Evolutionary conservation across 92 coral and sea anemone genomes (phyloP).

Genomic region (Porites divaricata): DNA sequence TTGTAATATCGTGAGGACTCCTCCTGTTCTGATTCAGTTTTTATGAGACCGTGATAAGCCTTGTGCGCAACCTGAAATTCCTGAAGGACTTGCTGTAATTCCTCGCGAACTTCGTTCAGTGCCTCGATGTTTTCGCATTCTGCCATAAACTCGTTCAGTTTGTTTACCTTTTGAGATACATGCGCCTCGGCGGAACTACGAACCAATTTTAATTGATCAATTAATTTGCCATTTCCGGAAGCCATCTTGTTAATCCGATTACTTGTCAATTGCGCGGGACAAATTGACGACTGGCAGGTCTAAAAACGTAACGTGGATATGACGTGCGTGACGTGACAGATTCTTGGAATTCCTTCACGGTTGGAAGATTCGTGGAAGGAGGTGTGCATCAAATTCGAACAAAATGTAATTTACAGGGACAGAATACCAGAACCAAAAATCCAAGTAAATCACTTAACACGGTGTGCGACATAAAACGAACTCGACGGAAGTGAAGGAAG

Average conservation of each 20-base stretch:
- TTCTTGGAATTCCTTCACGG: slow-evolving; percentile 13
- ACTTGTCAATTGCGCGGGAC: no score
- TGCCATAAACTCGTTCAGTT: slow-evolving; percentile 3
- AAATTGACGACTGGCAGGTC: not conserved
- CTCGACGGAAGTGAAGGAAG: no score
- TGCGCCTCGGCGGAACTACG: not conserved
- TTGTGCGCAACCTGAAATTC: slow-evolving; percentile 7
- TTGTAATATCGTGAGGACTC: not conserved
- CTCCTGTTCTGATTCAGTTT: not conserved
- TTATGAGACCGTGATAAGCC: not conserved
- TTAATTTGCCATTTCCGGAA: slow-evolving; percentile 8
- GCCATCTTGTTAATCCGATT: slow-evolving; percentile 1
- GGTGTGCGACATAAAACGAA: no score
- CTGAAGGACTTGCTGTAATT: not conserved
- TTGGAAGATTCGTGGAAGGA: no score
- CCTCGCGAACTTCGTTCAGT: not conserved
- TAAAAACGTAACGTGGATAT: not conserved
- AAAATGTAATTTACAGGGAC: no score
- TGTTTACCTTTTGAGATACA: slow-evolving; percentile 13
- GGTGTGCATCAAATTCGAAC: not conserved
- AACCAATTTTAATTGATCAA: not conserved
- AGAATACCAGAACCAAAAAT: no score
- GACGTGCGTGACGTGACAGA: not conserved
- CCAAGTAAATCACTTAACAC: no score
- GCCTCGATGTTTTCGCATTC: not conserved